Evolutionary conservation across 2,888 invertebrate genomes (phyloP).

Genomic region (Perizoma flavofasciatum): DNA sequence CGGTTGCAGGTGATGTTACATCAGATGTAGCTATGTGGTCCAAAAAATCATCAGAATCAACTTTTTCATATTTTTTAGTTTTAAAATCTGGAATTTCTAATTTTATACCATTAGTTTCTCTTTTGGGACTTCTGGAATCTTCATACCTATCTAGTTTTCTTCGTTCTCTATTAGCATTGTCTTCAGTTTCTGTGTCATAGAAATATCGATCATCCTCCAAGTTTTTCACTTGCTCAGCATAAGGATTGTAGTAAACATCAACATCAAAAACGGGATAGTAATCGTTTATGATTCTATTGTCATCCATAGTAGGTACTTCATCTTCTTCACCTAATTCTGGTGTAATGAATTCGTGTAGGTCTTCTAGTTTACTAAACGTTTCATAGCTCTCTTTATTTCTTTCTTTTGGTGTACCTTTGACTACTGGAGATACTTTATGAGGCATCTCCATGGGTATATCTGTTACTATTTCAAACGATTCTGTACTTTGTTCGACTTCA

Average conservation of each 20-base stretch:
- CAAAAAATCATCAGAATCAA: conserved; percentile 34
- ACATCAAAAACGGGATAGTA: conserved; percentile 71
- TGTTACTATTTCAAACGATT: conserved; percentile 29
- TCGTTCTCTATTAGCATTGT: conserved; percentile 25
- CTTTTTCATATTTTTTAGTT: conserved; percentile 42
- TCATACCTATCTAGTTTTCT: conserved; percentile 31
- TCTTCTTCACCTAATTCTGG: conserved; percentile 47
- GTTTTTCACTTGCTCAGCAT: conserved; percentile 51
- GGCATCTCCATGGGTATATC: conserved; percentile 35
- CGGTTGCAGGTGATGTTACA: conserved; percentile 32
- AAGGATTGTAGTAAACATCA: conserved; percentile 45
- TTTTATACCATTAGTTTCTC: conserved; percentile 19
- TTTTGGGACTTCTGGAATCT: conserved; percentile 9
- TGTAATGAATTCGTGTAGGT: conserved; percentile 27
- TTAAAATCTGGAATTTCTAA: conserved; percentile 55
- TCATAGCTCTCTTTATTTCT: conserved; percentile 21
- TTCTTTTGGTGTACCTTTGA: conserved; percentile 26
- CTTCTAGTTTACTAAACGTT: conserved; percentile 30
- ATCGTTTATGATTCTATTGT: conserved; percentile 56
- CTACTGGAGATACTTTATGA: conserved; percentile 20
- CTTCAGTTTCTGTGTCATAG: conserved; percentile 52
- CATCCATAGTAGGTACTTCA: conserved; percentile 41
- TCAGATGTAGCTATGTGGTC: conserved; percentile 37
- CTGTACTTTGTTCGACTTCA: conserved; percentile 26
- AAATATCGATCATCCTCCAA: conserved; percentile 55